Base-by-base conservation (phyloP, 2,888 invertebrate genomes). In the Eristalis pertinax region DNA sequence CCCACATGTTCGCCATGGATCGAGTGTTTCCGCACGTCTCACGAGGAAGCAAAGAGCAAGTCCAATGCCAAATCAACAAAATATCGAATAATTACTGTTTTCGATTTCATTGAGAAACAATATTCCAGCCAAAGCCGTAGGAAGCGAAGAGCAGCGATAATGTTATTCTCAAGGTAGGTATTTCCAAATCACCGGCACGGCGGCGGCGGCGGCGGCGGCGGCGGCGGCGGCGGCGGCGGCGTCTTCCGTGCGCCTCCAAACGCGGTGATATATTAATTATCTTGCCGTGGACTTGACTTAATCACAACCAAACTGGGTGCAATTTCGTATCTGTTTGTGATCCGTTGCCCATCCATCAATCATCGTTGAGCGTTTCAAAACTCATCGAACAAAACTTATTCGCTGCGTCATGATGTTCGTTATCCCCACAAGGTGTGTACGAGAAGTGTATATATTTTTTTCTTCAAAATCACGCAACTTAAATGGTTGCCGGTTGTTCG, bases 201-300 rank as follows among this genome's bases (percentile, higher is more conserved):
- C n/a, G n/a, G n/a, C n/a, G n/a, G n/a, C n/a, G n/a, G n/a, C n/a
- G n/a, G n/a, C n/a, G n/a, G n/a, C n/a, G n/a, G n/a, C n/a, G n/a
- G n/a, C n/a, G n/a, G n/a, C n/a, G n/a, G n/a, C n/a, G n/a, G n/a
- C n/a, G n/a, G n/a, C n/a, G n/a, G n/a, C n/a, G n/a, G 22, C 56
- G 50, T 76, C 72, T 84, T 80, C 84, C 84, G 80, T 50, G 72
- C 63, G 22, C 43, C 65, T 75, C 38, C 56, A 62, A 72, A 35
- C 72, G 35, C 26, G 70, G 22, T 41, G 50, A 77, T 67, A 56
- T 65, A 76, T 67, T 70, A 43, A 83, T 72, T 62, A 67, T n/a
- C 5, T 73, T 29, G 62, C 65, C 75, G 65, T 26, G 60, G 60
- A 43, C 62, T 62, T 65, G 15, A 65, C 78, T 56, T 38, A 69